Percentiles rank a stretch among this genome's conserved stretches.
Conservation (phyloP, 1,140 invertebrate species). For the Dufourea novaeangliae region DNA sequence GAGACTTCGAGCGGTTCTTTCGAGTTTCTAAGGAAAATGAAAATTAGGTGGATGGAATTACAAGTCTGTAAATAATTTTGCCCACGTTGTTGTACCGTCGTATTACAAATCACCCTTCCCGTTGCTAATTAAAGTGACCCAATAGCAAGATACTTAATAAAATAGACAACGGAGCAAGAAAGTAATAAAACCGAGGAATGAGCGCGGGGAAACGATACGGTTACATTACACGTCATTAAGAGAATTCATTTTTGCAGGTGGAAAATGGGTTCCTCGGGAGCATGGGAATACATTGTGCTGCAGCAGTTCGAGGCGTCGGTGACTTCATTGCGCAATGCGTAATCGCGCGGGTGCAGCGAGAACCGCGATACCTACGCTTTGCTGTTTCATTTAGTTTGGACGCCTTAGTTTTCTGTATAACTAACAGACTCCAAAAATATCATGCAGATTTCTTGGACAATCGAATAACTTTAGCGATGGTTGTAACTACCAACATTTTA, state of each 20-base stretch:
- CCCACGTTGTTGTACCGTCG: too few species aligned
- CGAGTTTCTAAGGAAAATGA: too few species aligned
- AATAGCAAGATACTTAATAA: background rate
- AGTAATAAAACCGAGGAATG: background rate
- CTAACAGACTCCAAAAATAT: background rate
- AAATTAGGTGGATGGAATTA: too few species aligned
- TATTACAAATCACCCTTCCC: too few species aligned
- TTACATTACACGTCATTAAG: slow-evolving; percentile 21
- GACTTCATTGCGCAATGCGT: slow-evolving; percentile 51
- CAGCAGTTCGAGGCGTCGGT: slow-evolving; percentile 40
- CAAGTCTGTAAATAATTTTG: too few species aligned
- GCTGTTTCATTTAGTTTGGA: slow-evolving; percentile 43
- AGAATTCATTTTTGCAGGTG: slow-evolving; percentile 7
- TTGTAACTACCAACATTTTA: too few species aligned
- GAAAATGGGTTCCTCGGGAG: slow-evolving; percentile 16
- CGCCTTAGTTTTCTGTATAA: slow-evolving; percentile 14
- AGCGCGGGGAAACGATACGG: slow-evolving; percentile 14
- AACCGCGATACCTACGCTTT: slow-evolving; percentile 29
- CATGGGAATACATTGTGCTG: slow-evolving; percentile 47
- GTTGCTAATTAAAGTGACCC: background rate
- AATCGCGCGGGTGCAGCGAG: slow-evolving; percentile 44
- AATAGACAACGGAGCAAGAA: background rate
- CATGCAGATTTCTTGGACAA: background rate
- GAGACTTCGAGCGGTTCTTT: too few species aligned
- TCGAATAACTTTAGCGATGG: too few species aligned